Conservation (phyloP, 2,797 vertebrate species). For the Phoxinus dragarum region DNA sequence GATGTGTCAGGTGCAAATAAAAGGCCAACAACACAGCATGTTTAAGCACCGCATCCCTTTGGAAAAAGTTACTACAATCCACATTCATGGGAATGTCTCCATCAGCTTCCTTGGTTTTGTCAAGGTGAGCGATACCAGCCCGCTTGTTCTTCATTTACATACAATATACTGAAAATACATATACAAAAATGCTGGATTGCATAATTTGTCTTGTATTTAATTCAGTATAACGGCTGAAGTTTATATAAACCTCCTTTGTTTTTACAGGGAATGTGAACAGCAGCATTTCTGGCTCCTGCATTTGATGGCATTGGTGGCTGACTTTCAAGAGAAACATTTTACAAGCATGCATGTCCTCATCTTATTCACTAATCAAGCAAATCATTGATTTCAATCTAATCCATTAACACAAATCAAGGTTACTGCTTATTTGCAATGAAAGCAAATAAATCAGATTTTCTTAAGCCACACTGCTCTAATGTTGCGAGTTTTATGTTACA, state of each 20-base stretch:
- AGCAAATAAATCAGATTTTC: not conserved
- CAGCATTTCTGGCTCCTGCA: not conserved
- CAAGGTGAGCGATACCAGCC: conserved; percentile 28
- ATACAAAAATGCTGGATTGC: not conserved
- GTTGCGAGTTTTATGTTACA: not conserved
- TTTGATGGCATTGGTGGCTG: no score
- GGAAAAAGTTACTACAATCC: conserved; percentile 7
- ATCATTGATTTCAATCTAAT: not conserved
- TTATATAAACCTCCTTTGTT: not conserved
- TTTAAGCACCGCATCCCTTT: conserved; percentile 45
- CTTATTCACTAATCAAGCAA: not conserved
- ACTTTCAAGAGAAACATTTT: not conserved
- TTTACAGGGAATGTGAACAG: not conserved
- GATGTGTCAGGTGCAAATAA: conserved; percentile 8
- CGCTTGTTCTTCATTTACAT: not conserved
- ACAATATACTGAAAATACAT: not conserved
- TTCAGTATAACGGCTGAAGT: not conserved
- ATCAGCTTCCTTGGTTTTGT: conserved; percentile 30
- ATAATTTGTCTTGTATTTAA: not conserved
- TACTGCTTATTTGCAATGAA: not conserved
- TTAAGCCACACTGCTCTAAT: not conserved
- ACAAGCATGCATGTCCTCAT: not conserved
- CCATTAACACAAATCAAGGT: not conserved
- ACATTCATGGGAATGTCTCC: not conserved
- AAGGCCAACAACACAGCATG: not conserved